Conservation (phyloP, 2,113 vertebrate species). For the Scomber scombrus region DNA sequence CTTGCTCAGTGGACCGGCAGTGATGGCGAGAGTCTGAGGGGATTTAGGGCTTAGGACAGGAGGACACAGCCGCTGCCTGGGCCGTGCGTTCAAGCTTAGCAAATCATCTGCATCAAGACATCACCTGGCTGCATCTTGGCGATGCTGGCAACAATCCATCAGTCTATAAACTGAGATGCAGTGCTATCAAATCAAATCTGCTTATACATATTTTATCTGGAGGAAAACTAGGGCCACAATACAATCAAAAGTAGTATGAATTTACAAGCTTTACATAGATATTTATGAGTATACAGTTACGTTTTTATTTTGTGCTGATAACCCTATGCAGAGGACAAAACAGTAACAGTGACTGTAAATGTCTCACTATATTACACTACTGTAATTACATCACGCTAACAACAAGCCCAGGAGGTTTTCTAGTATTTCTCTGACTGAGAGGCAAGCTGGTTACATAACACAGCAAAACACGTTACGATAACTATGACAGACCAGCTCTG, state of each 20-base stretch:
- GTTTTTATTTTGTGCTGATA: neutral
- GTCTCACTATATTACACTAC: constrained; percentile 1
- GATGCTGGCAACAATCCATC: constrained; percentile 9
- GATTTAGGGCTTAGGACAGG: constrained; percentile 70
- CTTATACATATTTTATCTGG: neutral
- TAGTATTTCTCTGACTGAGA: constrained; percentile 4
- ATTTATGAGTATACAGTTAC: neutral
- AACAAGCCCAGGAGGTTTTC: constrained; percentile 27
- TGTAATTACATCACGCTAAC: constrained; percentile 25
- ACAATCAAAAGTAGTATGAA: neutral
- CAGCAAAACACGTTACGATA: constrained; percentile 15
- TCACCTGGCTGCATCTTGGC: constrained; percentile 25
- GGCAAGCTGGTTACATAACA: constrained; percentile 58
- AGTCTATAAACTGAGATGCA: neutral
- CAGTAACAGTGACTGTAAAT: neutral
- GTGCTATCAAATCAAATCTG: neutral
- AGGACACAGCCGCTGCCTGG: constrained; percentile 36
- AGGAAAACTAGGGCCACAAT: neutral
- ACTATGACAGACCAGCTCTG: constrained; percentile 40
- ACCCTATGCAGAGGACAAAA: neutral
- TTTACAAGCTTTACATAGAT: neutral
- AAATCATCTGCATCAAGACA: constrained; percentile 60
- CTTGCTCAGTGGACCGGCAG: constrained; percentile 46
- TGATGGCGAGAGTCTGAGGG: constrained; percentile 38
- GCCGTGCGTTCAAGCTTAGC: constrained; percentile 44